Evolutionary conservation across 2,888 invertebrate genomes (phyloP).

Genomic region (Clunio marinus): DNA sequence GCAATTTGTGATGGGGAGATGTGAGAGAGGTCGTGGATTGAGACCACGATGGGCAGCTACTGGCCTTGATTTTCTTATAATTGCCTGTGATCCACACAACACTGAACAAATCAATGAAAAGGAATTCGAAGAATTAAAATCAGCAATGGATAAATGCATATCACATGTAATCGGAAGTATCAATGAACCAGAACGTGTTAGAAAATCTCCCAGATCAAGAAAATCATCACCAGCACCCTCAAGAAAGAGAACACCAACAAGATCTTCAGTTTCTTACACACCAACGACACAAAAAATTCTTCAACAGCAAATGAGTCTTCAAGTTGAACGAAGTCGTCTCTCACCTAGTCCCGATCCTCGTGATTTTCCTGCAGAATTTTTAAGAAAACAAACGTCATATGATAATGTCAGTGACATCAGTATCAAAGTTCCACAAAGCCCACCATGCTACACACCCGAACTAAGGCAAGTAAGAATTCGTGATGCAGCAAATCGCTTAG

Average conservation of each 20-base stretch:
- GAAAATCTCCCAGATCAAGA: conserved; percentile 50
- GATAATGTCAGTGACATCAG: conserved; percentile 29
- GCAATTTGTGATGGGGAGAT: conserved; percentile 77
- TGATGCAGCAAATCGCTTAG: conserved; percentile 56
- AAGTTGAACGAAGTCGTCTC: conserved; percentile 46
- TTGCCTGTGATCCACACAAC: conserved; percentile 79
- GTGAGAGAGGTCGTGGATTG: conserved; percentile 76
- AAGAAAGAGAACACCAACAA: conserved; percentile 50
- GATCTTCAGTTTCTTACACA: conserved; percentile 49
- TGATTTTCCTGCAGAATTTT: conserved; percentile 45
- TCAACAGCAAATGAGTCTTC: conserved; percentile 50
- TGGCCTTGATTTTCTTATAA: conserved; percentile 80
- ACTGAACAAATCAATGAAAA: conserved; percentile 70
- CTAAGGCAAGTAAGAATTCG: conserved; percentile 53
- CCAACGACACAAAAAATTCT: conserved; percentile 47
- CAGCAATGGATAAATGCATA: conserved; percentile 77
- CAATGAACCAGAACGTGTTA: conserved; percentile 50
- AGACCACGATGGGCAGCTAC: conserved; percentile 85
- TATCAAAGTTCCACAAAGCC: conserved; percentile 16
- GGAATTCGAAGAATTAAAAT: conserved; percentile 75
- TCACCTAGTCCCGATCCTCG: conserved; percentile 45
- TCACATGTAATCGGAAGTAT: conserved; percentile 77
- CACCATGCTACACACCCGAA: conserved; percentile 46
- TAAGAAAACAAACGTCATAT: conserved; percentile 42
- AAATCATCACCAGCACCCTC: conserved; percentile 49